Evolutionary conservation across 2,888 invertebrate species (phyloP).

Genomic region (Leptinotarsa tumamoca): DNA sequence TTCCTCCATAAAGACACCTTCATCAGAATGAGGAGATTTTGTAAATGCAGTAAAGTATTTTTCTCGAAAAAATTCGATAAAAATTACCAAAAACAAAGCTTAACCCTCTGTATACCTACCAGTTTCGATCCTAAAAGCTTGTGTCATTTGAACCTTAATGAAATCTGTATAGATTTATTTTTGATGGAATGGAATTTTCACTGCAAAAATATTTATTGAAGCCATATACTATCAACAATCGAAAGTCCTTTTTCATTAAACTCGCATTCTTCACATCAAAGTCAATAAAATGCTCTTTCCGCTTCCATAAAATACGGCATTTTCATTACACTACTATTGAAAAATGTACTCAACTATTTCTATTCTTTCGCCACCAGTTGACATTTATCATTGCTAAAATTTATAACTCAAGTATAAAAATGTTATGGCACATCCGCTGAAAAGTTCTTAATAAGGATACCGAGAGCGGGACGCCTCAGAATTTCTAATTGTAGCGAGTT

Average conservation of each 20-base stretch:
- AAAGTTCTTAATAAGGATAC: conserved; percentile 51
- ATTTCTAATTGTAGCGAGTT: conserved; percentile 57
- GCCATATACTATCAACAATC: too few relatives aligned
- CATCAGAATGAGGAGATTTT: conserved; percentile 80
- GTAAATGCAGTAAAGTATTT: conserved; percentile 76
- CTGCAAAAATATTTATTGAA: too few relatives aligned
- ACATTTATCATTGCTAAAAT: conserved; percentile 17
- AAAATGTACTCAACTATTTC: conserved; percentile 3
- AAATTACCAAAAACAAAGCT: too few relatives aligned
- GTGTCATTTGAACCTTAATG: too few relatives aligned
- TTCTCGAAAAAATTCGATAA: too few relatives aligned
- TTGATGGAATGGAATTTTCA: too few relatives aligned
- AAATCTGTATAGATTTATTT: too few relatives aligned
- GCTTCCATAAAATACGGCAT: neutral
- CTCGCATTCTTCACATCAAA: neutral
- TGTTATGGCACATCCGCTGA: conserved; percentile 34
- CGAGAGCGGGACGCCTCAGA: conserved; percentile 47
- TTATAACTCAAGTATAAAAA: conserved; percentile 38
- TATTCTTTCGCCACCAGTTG: neutral
- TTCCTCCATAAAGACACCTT: conserved; percentile 72
- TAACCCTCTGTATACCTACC: too few relatives aligned
- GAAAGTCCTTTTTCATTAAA: neutral
- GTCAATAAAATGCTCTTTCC: neutral
- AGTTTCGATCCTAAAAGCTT: too few relatives aligned
- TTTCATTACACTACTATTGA: conserved; percentile 4